Evolutionary conservation across 2,888 invertebrate genomes (phyloP), one percentile per base, ranked within the genome.

Genomic region (Parnassius mnemosyne): DNA sequence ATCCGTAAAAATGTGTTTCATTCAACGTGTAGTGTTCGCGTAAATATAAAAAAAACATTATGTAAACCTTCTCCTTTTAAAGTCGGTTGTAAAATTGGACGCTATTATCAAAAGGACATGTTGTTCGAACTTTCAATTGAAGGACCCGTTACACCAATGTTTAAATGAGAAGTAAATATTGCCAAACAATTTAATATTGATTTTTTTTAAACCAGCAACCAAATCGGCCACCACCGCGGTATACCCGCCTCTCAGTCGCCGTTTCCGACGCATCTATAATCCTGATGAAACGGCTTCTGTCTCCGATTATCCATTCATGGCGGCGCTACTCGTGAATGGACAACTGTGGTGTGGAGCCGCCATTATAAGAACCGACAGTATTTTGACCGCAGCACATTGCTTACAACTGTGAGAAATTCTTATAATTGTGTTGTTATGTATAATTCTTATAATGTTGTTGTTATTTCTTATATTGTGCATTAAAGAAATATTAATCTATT

Each of bases 381-480:
- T 89, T 11, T 67, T 91, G 1, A 89, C 90, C 1, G 90, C 90
- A 0, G 90, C 90, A 0, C 89, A 91, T 63, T 91, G 90, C 57
- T 68, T 91, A 57, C 89, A 90, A 67, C 66, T 90, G 90, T 91
- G 65, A 74, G 87, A 79, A 16, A 9, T 25, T 5, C 7, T 34
- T 34, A 34, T 34, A 34, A 34, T 34, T 25, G 25, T 25, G 3
- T 25, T 25, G 25, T n/a, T n/a, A n/a, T n/a, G n/a, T n/a, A n/a
- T n/a, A n/a, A n/a, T n/a, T n/a, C n/a, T n/a, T n/a, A n/a, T n/a
- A n/a, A n/a, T n/a, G n/a, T n/a, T n/a, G n/a, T n/a, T n/a, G n/a
- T n/a, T n/a, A n/a, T n/a, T n/a, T n/a, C n/a, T n/a, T 20, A 2
- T 20, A 20, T 20, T 20, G 20, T 2, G 20, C 2, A 20, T 20